Conservation (phyloP, 2,888 invertebrate species). For the Parnassius smintheus region DNA sequence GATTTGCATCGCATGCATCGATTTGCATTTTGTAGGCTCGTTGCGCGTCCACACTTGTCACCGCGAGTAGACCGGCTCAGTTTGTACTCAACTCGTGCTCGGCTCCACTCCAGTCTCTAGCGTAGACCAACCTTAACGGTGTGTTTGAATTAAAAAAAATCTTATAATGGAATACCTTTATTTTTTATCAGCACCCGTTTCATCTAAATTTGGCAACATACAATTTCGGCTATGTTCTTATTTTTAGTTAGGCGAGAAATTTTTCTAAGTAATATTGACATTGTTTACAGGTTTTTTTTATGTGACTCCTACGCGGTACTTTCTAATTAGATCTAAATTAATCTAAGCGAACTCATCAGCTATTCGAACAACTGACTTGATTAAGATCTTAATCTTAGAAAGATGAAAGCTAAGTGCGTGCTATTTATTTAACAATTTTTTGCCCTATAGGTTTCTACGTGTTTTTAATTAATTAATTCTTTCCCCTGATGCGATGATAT, state of each 20-base stretch:
- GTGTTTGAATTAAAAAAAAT: neutral
- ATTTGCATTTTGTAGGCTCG: no score
- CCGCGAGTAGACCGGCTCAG: no score
- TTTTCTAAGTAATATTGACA: constrained; percentile 16
- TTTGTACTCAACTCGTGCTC: no score
- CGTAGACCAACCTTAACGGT: no score
- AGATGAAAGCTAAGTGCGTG: neutral
- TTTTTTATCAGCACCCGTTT: constrained; percentile 5
- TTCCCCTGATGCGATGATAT: no score
- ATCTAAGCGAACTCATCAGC: neutral
- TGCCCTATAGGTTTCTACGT: no score
- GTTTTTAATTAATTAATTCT: no score
- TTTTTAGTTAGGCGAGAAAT: constrained; percentile 4
- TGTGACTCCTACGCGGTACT: constrained; percentile 21
- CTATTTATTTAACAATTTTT: no score
- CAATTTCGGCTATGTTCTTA: neutral
- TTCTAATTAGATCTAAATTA: constrained; percentile 24
- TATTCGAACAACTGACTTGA: constrained; percentile 1
- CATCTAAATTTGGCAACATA: neutral
- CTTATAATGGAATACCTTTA: neutral
- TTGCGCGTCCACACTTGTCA: no score
- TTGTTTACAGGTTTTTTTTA: constrained; percentile 16
- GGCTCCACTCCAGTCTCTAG: no score
- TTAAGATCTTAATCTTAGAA: neutral
- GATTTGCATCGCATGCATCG: no score